Evolutionary conservation across 2,888 invertebrate species (phyloP).

Genomic region (Eristalinus aeneus): DNA sequence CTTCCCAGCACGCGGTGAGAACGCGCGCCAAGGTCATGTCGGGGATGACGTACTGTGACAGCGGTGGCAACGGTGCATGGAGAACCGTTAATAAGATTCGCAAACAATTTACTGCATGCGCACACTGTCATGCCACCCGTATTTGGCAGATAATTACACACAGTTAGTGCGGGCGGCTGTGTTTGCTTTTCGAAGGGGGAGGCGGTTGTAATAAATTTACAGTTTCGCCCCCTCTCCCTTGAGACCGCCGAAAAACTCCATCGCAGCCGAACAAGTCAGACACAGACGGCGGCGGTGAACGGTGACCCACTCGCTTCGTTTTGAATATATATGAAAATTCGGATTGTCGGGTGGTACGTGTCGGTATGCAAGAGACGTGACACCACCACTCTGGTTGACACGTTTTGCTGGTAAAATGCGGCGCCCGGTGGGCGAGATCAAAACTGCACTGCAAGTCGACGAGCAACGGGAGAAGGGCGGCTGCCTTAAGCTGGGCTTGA

Average conservation of each 20-base stretch:
- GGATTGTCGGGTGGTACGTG: slow-evolving; percentile 43
- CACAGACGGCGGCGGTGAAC: neutral
- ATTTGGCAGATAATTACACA: slow-evolving; percentile 38
- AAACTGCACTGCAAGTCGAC: neutral
- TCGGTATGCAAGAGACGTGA: slow-evolving; percentile 62
- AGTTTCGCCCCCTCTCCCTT: slow-evolving; percentile 11
- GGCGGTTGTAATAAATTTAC: slow-evolving; percentile 19
- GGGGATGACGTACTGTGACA: slow-evolving; percentile 31
- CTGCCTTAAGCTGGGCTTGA: neutral
- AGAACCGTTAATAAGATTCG: slow-evolving; percentile 32
- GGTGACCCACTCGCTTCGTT: slow-evolving; percentile 55
- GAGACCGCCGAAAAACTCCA: neutral
- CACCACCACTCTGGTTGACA: slow-evolving; percentile 29
- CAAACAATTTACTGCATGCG: slow-evolving; percentile 33
- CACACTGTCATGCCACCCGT: neutral
- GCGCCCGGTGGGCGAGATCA: slow-evolving; percentile 42
- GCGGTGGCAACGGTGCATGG: neutral
- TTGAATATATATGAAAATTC: slow-evolving; percentile 26
- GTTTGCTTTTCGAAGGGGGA: neutral
- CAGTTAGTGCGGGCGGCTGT: neutral
- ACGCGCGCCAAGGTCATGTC: slow-evolving; percentile 48
- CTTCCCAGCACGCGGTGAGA: neutral
- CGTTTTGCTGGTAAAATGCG: slow-evolving; percentile 46
- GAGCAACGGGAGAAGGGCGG: neutral
- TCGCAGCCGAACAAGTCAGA: neutral